phyloP scores from a whole-genome alignment of 2,888 invertebrate species.

The Calameuta idolon region DNA sequence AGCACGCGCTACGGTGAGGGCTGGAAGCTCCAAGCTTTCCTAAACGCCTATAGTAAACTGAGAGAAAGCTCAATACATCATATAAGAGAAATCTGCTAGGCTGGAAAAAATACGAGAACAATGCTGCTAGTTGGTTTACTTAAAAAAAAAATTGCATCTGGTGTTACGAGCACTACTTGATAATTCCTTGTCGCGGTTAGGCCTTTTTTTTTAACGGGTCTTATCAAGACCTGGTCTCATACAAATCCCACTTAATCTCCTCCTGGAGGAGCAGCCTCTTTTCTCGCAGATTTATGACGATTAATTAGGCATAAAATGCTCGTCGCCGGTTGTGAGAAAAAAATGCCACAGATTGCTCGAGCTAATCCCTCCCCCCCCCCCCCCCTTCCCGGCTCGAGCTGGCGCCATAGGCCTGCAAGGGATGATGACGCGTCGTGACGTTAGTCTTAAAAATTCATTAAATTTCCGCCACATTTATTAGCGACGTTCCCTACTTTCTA shows the following conservation, averaged over 20 bases:
- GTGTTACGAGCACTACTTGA: too few species aligned
- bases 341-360: slow-evolving; percentile 59
- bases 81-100: not conserved
- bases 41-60: too few species aligned
- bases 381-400: slow-evolving; percentile 11
- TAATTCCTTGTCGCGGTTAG: too few species aligned
- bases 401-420: slow-evolving; percentile 20
- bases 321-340: slow-evolving; percentile 42
- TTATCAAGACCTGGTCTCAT: too few species aligned
- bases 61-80: not conserved
- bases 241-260: too few species aligned
- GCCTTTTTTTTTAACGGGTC: slow-evolving; percentile 22
- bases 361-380: slow-evolving; percentile 49
- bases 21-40: not conserved
- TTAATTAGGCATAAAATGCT: slow-evolving; percentile 62
- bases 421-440: slow-evolving; percentile 61
- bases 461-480: slow-evolving; percentile 55
- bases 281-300: slow-evolving; percentile 56
- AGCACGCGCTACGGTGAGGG: slow-evolving; percentile 30
- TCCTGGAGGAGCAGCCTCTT: too few species aligned
- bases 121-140: slow-evolving; percentile 5
- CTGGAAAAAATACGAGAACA: not conserved
- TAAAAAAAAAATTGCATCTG: not conserved
- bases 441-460: slow-evolving; percentile 57
- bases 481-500: slow-evolving; percentile 50